Evolutionary conservation across 2,113 vertebrate species (phyloP).

Genomic region (Ranitomeya imitator): DNA sequence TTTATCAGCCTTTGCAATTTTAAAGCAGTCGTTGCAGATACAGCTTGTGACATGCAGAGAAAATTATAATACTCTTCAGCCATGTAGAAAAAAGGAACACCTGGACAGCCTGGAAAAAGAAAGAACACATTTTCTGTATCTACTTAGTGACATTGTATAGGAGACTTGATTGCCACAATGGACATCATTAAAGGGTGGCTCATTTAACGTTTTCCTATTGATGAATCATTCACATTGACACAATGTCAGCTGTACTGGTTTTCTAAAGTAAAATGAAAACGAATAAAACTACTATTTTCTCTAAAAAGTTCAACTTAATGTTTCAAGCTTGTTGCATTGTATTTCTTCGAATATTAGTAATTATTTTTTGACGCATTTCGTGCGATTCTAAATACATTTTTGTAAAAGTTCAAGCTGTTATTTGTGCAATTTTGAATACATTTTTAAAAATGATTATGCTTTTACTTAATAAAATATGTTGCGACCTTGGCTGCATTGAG

Average conservation of each 20-base stretch:
- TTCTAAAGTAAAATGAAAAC: not conserved
- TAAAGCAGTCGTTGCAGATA: constrained; percentile 12
- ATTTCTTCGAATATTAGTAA: not conserved
- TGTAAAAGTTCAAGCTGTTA: too few relatives aligned
- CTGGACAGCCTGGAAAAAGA: constrained; percentile 28
- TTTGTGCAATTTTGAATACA: too few relatives aligned
- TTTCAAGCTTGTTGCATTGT: not conserved
- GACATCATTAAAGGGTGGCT: constrained; percentile 22
- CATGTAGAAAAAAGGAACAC: constrained; percentile 35
- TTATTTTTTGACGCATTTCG: not conserved
- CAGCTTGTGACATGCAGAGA: constrained; percentile 28
- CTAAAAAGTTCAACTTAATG: not conserved
- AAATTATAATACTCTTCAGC: constrained; percentile 35
- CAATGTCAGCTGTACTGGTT: not conserved
- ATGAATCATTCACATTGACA: constrained; percentile 19
- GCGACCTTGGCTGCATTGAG: too few relatives aligned
- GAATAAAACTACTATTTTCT: not conserved
- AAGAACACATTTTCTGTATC: not conserved
- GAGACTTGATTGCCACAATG: constrained; percentile 33
- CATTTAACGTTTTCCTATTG: not conserved
- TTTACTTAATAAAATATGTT: too few relatives aligned
- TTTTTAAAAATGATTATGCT: too few relatives aligned
- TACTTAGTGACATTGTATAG: not conserved
- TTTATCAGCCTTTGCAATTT: constrained; percentile 13
- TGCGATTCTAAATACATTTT: not conserved